Base-by-base conservation (phyloP, 2,113 vertebrate species). In the Holacanthus passer region DNA sequence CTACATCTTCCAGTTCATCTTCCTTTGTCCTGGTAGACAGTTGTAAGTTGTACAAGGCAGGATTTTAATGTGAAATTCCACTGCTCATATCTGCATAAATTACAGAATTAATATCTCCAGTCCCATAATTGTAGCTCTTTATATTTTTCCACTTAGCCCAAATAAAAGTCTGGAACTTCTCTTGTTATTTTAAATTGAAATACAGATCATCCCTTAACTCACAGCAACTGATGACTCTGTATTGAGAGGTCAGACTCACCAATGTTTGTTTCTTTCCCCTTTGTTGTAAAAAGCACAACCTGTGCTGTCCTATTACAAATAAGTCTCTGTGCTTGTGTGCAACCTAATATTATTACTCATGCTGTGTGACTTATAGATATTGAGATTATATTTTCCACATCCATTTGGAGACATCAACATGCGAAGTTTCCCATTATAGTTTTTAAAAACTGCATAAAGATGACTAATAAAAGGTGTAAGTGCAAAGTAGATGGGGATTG, bases 51-150 rank as follows among this genome's bases (percentile, higher is more conserved):
- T 59, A 48, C 14, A 59, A 22, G 10, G 14, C 32, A 27, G 10
- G 6, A 11, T 14, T 60, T 77, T 31, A 70, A 72, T 60, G n/a
- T 37, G 17, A 56, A 68, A 59, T 55, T 32, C 16, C 22, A 72
- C n/a, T 35, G 6, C 10, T 50, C 24, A 48, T 31, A 58, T 72
- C 37, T 59, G 43, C 31, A 81, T 1, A 22, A n/a, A 45, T 2
- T 17, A 29, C 4, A 60, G 12, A 29, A 45, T 14, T 2, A 43
- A 4, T 24, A 71, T 32, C 14, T 24, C 9, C 35, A 52, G 31
- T 48, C 3, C 8, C 27, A 3, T 31, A 5, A 52, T 19, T 12
- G 2, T 31, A 39, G 1, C 11, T 17, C 1, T 60, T 67, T 7
- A 11, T 43, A 24, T 5, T 10, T 64, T 45, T 64, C 4, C 19